Evolutionary conservation across 1,140 invertebrate genomes (phyloP).

Genomic region (Pachyrhynchus sulphureomaculatus): DNA sequence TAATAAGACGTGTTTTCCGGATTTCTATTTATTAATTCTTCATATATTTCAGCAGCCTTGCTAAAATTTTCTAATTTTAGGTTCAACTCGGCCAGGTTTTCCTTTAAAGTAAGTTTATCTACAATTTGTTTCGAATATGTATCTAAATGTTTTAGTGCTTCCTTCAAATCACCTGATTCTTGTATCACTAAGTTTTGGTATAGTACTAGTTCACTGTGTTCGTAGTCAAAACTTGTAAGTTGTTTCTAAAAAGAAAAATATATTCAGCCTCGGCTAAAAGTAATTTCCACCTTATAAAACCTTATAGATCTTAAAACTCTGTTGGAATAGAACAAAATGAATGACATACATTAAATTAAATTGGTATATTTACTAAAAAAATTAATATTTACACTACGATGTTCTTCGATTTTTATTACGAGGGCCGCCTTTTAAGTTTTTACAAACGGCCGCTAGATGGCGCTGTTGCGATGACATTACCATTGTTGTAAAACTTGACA

Average conservation of each 20-base stretch:
- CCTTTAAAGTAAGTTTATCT: slow-evolving; percentile 90
- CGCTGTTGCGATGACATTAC: too few species aligned
- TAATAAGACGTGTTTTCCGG: slow-evolving; percentile 96
- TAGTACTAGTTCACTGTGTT: slow-evolving; percentile 93
- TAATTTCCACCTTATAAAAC: too few species aligned
- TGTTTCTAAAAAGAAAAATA: slow-evolving; percentile 51
- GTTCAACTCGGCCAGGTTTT: slow-evolving; percentile 72
- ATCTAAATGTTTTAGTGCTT: slow-evolving; percentile 86
- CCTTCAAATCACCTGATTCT: slow-evolving; percentile 84
- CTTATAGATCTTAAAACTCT: too few species aligned
- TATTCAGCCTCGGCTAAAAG: too few species aligned
- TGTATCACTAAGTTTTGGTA: slow-evolving; percentile 97
- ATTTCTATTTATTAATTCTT: slow-evolving; percentile 86
- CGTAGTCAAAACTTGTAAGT: slow-evolving; percentile 83
- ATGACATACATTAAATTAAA: too few species aligned
- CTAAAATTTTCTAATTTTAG: slow-evolving; percentile 58
- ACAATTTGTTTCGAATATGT: slow-evolving; percentile 87
- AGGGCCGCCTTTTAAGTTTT: too few species aligned
- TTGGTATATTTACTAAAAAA: too few species aligned
- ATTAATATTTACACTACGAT: too few species aligned
- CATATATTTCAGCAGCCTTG: slow-evolving; percentile 83
- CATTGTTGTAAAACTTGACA: too few species aligned
- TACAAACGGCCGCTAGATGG: too few species aligned
- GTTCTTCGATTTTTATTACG: too few species aligned
- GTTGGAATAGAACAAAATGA: too few species aligned